Evolutionary conservation across 2,888 invertebrate species (phyloP).

Genomic region (Sarcophaga variegata): DNA sequence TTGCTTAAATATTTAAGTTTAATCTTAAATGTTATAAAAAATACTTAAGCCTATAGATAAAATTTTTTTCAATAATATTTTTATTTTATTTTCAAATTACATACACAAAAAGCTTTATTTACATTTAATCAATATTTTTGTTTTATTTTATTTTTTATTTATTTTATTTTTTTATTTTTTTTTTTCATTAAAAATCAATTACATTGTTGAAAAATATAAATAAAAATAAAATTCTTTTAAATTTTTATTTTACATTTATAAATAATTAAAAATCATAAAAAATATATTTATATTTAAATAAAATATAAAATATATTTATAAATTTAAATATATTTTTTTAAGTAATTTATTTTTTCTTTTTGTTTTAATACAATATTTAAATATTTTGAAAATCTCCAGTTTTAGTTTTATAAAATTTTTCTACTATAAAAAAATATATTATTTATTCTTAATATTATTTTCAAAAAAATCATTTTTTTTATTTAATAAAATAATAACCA

Average conservation of each 20-base stretch:
- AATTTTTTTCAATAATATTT: conserved; percentile 49
- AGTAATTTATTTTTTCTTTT: conserved; percentile 28
- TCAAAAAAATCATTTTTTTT: neutral
- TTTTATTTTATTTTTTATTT: neutral
- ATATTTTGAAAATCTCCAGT: conserved; percentile 13
- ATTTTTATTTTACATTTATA: conserved; percentile 16
- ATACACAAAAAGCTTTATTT: conserved; percentile 59
- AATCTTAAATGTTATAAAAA: conserved; percentile 46
- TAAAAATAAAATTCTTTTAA: neutral
- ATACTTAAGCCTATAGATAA: conserved; percentile 49
- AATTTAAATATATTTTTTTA: conserved; percentile 13
- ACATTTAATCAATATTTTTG: conserved; percentile 23
- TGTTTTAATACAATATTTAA: conserved; percentile 35
- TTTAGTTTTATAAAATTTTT: conserved; percentile 37
- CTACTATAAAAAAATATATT: conserved; percentile 61
- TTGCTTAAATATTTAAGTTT: conserved; percentile 39
- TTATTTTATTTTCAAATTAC: conserved; percentile 46
- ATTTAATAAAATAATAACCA: neutral
- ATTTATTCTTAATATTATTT: neutral
- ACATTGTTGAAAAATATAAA: conserved; percentile 26
- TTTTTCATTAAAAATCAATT: conserved; percentile 38
- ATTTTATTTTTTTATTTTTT: neutral
- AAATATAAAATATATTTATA: conserved; percentile 1
- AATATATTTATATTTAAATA: conserved; percentile 51
- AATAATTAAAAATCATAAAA: conserved; percentile 36